Evolutionary conservation across 2,113 vertebrate genomes (phyloP).

Genomic region (Hypomesus transpacificus): DNA sequence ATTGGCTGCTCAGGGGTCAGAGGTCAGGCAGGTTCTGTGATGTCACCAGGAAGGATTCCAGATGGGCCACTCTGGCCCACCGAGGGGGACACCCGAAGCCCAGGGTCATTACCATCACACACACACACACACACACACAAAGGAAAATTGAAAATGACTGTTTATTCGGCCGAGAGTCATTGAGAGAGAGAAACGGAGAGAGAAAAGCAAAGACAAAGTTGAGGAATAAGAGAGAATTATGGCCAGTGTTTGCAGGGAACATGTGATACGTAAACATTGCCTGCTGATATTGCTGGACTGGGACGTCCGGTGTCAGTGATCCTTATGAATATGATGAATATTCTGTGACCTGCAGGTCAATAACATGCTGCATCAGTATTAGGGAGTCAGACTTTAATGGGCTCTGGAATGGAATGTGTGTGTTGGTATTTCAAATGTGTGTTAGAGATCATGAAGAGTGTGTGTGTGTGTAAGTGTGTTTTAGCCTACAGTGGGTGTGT

Average conservation of each 20-base stretch:
- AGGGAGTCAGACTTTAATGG: slow-evolving; percentile 80
- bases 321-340: slow-evolving; percentile 45
- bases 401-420: slow-evolving; percentile 73
- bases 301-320: slow-evolving; percentile 56
- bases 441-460: neutral
- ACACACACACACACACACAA: neutral
- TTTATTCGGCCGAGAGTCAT: no score
- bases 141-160: no score
- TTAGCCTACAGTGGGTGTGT: neutral
- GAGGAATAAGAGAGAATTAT: slow-evolving; percentile 48
- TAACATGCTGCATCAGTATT: slow-evolving; percentile 58
- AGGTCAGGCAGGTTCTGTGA: slow-evolving; percentile 62
- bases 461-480: neutral
- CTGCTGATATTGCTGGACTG: slow-evolving; percentile 57
- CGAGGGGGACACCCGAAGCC: slow-evolving; percentile 49
- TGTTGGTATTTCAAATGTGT: neutral
- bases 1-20: slow-evolving; percentile 70
- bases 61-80: slow-evolving; percentile 55
- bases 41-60: slow-evolving; percentile 61
- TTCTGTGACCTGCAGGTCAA: slow-evolving; percentile 50
- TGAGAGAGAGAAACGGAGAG: neutral
- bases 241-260: slow-evolving; percentile 15
- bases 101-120: slow-evolving; percentile 34
- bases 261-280: neutral
- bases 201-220: neutral